phyloP scores from a whole-genome alignment of 2,797 vertebrate genomes.

The Anas bernieri region DNA sequence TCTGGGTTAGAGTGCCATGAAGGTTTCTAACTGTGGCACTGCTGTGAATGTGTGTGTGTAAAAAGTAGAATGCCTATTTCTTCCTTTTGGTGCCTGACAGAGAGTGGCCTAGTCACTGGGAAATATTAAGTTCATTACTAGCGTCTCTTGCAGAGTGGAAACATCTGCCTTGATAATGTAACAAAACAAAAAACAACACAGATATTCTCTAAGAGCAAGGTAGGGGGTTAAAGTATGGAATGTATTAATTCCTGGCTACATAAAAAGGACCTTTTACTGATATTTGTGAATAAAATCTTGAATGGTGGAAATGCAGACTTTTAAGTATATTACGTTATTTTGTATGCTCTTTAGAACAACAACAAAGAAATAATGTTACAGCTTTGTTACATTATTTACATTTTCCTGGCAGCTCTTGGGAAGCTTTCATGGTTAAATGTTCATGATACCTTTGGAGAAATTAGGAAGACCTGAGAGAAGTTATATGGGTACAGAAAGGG shows the following conservation, averaged over 20 bases:
- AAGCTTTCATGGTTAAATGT: not conserved
- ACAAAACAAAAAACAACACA: not conserved
- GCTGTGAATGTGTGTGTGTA: not conserved
- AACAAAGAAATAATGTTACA: not conserved
- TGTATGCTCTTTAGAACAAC: not conserved
- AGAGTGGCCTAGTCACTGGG: not conserved
- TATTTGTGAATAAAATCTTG: not conserved
- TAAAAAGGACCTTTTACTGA: not conserved
- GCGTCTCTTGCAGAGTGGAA: not conserved
- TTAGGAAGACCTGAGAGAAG: not conserved
- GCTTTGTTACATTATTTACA: not conserved
- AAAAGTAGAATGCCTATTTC: not conserved
- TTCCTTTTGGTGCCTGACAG: not conserved
- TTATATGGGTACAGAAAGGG: not conserved
- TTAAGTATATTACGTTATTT: not conserved
- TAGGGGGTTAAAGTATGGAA: not conserved
- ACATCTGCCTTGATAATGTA: not conserved
- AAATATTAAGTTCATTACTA: not conserved
- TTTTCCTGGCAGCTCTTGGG: not conserved
- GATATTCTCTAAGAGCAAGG: not conserved
- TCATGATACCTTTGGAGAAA: not conserved
- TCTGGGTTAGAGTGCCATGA: not conserved
- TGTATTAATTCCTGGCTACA: not conserved
- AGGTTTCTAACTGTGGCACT: not conserved
- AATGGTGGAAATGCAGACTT: not conserved